phyloP scores from a whole-genome alignment of 2,888 invertebrate species.

The Gnatocerus cornutus region DNA sequence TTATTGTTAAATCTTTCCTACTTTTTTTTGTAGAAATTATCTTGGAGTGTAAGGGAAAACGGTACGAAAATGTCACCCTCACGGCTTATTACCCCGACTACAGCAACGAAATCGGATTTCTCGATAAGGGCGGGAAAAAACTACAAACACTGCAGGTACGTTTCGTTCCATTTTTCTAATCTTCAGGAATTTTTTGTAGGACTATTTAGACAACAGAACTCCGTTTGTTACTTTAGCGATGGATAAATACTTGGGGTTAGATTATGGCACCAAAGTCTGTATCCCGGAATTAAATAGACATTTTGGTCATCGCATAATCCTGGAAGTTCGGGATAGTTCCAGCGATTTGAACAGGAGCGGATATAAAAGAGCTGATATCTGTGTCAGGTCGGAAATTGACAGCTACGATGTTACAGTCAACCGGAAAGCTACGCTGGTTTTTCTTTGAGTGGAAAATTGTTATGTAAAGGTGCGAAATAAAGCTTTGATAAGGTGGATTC shows the following conservation, averaged over 20 bases:
- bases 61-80: constrained; percentile 70
- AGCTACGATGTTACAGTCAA: constrained; percentile 73
- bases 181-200: constrained; percentile 64
- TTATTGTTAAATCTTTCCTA: constrained; percentile 6
- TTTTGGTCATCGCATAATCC: constrained; percentile 70
- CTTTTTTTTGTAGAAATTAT: constrained; percentile 61
- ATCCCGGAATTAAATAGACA: constrained; percentile 73
- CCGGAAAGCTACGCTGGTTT: constrained; percentile 69
- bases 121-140: constrained; percentile 70
- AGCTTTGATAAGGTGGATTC: no score
- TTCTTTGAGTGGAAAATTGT: constrained; percentile 55
- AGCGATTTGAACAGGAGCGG: constrained; percentile 67
- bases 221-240: constrained; percentile 72
- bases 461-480: no score
- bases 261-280: constrained; percentile 71
- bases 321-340: constrained; percentile 72
- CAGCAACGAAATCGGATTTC: constrained; percentile 68
- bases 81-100: constrained; percentile 73
- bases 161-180: constrained; percentile 1
- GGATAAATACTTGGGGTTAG: constrained; percentile 69
- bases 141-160: constrained; percentile 71
- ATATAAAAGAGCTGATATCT: constrained; percentile 71
- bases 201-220: constrained; percentile 71
- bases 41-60: constrained; percentile 69
- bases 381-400: constrained; percentile 73